phyloP scores from a whole-genome alignment of 2,113 vertebrate species.

The Neodon shergylaensis region DNA sequence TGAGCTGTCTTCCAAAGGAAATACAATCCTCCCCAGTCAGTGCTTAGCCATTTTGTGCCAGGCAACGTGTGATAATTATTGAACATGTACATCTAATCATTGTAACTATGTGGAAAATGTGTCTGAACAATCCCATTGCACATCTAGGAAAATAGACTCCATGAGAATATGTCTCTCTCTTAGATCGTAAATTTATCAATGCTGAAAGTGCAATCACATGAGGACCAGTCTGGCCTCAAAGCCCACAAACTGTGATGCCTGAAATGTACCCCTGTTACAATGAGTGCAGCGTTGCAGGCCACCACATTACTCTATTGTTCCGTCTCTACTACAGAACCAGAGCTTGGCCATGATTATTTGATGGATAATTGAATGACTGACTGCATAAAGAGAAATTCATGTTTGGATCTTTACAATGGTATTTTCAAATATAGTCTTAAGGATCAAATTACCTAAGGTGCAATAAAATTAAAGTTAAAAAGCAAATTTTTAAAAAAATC shows the following conservation, averaged over 20 bases:
- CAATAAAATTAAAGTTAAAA: not conserved
- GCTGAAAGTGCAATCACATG: not conserved
- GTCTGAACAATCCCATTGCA: not conserved
- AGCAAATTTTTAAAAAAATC: not conserved
- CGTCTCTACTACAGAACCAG: not conserved
- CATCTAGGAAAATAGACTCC: not conserved
- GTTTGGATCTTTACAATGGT: not conserved
- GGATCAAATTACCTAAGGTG: not conserved
- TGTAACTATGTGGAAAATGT: not conserved
- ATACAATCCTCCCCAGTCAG: not conserved
- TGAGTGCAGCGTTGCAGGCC: too few species aligned
- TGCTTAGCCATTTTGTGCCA: not conserved
- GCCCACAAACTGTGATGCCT: fast-evolving
- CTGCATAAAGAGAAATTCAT: not conserved
- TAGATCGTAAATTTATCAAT: not conserved
- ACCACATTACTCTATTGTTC: not conserved
- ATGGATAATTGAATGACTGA: not conserved
- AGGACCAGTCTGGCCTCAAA: not conserved
- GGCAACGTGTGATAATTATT: not conserved
- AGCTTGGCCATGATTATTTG: not conserved
- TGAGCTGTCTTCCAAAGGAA: conserved; percentile 11
- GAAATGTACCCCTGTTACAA: fast-evolving
- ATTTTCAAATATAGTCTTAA: not conserved
- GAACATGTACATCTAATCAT: not conserved
- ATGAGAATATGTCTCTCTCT: not conserved